Evolutionary conservation across 1,140 invertebrate genomes (phyloP).

Genomic region (Drosophila ficusphila): DNA sequence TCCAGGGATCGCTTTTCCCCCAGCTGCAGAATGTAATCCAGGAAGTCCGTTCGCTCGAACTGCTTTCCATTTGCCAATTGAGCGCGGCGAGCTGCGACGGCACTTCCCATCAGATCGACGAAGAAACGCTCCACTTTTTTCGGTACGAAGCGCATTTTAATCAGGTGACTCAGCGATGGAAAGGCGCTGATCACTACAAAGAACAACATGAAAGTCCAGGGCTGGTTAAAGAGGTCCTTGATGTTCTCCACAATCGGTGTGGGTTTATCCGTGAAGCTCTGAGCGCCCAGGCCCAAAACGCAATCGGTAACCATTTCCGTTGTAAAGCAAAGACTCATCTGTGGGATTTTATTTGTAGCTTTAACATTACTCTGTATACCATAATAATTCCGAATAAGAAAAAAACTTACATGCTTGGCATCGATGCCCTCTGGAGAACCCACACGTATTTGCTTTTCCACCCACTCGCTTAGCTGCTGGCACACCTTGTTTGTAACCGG

Average conservation of each 20-base stretch:
- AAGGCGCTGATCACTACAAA: slow-evolving; percentile 44
- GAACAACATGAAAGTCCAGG: slow-evolving; percentile 41
- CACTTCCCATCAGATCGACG: slow-evolving; percentile 61
- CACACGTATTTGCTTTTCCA: slow-evolving; percentile 54
- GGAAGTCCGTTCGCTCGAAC: slow-evolving; percentile 75
- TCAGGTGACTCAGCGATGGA: slow-evolving; percentile 36
- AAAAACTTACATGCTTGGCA: slow-evolving; percentile 58
- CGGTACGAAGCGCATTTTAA: slow-evolving; percentile 57
- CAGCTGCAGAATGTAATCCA: slow-evolving; percentile 80
- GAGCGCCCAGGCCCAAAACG: slow-evolving; percentile 84
- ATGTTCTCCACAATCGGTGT: slow-evolving; percentile 55
- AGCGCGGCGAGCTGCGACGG: slow-evolving; percentile 62
- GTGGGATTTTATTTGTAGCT: neutral
- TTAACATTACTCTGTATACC: no score
- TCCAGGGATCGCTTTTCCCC: slow-evolving; percentile 63
- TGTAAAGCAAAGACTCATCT: slow-evolving; percentile 84
- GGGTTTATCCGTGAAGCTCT: slow-evolving; percentile 68
- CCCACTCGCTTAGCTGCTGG: slow-evolving; percentile 53
- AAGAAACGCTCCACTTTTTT: slow-evolving; percentile 68
- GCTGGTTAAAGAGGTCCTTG: slow-evolving; percentile 56
- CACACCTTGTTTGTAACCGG: slow-evolving; percentile 75
- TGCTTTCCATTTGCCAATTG: slow-evolving; percentile 36
- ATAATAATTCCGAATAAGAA: no score
- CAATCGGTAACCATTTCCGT: slow-evolving; percentile 85
- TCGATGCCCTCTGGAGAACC: slow-evolving; percentile 43